Conservation (phyloP, 2,888 invertebrate genomes). For the Tuta absoluta region DNA sequence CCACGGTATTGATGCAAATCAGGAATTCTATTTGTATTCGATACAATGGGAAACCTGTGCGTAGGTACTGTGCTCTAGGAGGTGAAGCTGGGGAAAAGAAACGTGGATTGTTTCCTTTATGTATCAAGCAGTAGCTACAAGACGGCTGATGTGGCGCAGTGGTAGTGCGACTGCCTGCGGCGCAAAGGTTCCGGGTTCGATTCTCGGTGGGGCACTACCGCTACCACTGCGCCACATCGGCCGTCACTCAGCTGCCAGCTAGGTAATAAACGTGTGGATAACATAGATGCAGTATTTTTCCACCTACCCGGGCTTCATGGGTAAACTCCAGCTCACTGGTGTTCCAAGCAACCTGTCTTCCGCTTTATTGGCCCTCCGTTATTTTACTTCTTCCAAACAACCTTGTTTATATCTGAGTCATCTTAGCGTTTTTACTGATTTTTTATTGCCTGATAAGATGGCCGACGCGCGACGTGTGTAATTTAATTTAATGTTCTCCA, state of each 20-base stretch:
- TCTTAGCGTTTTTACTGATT: neutral
- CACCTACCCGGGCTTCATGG: no score
- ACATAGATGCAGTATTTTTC: no score
- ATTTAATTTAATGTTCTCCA: neutral
- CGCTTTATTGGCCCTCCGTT: neutral
- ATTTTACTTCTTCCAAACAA: neutral
- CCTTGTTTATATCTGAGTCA: conserved; percentile 4
- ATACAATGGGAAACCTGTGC: neutral
- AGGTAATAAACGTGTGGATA: no score
- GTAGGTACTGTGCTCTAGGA: no score
- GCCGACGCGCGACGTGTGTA: no score
- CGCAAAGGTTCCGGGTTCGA: no score
- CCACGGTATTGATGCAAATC: neutral
- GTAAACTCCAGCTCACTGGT: no score
- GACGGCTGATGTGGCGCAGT: no score
- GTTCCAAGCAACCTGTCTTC: neutral
- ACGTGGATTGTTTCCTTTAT: neutral
- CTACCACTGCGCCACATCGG: no score
- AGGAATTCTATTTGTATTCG: conserved; percentile 6
- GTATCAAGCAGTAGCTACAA: neutral
- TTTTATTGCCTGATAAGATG: conserved; percentile 3
- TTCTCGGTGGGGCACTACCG: no score
- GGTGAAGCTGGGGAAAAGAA: neutral
- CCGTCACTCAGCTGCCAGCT: no score
- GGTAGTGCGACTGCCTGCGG: no score